Evolutionary conservation across 2,888 invertebrate species (phyloP).

Genomic region (Julus scandinavius): DNA sequence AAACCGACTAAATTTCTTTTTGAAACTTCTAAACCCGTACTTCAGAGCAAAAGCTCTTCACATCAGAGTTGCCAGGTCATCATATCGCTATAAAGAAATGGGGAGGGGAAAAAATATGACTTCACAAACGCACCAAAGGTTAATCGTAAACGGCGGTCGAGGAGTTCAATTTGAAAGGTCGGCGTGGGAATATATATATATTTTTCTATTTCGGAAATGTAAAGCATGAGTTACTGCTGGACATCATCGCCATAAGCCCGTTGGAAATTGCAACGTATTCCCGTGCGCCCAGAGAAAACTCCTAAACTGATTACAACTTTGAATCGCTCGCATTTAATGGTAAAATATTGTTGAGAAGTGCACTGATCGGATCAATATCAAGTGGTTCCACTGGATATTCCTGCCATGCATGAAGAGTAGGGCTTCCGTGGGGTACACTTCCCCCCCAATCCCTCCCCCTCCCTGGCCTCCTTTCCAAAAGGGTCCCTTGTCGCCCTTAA

Average conservation of each 20-base stretch:
- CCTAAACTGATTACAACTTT: constrained; percentile 39
- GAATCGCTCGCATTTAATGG: constrained; percentile 34
- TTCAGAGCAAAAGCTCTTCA: too few relatives aligned
- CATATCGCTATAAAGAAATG: too few relatives aligned
- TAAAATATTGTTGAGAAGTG: constrained; percentile 35
- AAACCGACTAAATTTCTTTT: too few relatives aligned
- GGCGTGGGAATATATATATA: background rate
- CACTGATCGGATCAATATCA: constrained; percentile 19
- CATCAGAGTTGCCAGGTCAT: too few relatives aligned
- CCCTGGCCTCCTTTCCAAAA: background rate
- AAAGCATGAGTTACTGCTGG: background rate
- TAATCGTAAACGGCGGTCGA: background rate
- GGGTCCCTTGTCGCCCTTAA: constrained; percentile 31
- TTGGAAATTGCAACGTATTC: constrained; percentile 10
- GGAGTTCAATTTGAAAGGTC: background rate
- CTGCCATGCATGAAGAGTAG: background rate
- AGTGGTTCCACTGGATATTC: constrained; percentile 1
- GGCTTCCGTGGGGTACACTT: background rate
- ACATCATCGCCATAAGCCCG: constrained; percentile 15
- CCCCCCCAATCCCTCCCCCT: background rate
- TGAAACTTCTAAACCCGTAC: too few relatives aligned
- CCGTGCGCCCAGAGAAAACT: background rate
- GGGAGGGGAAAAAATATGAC: background rate
- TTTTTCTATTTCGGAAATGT: background rate
- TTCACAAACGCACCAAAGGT: background rate